Evolutionary conservation across 2,888 invertebrate genomes (phyloP), one percentile per base, ranked within the genome.

Genomic region (Allophyes oxyacanthae): DNA sequence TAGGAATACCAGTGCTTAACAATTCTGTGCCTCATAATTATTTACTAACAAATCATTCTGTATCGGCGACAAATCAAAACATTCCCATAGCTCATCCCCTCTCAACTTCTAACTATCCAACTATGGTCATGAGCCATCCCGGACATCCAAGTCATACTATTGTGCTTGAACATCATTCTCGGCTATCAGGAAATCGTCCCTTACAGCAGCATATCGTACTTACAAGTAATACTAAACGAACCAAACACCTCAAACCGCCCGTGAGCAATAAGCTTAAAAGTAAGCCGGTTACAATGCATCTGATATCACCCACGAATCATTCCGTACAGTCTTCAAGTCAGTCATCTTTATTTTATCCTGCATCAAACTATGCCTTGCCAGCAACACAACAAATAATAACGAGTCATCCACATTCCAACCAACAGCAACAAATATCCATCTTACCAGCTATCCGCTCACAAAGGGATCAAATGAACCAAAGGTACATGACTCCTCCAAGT

Each of bases 221-320:
- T 2, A 34, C 70, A 0, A 51, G 32, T 51, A 42, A 50, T n/a
- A 10, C 34, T 0, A 74, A 75, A 49, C 41, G 45, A 11, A 64
- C 72, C 6, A 74, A 72, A 44, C 74, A 74, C 43, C 52, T 74
- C 6, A 74, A 74, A 45, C 59, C 73, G 3, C 72, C 74, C 6
- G 34, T 54, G 32, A 69, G 61, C 13, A 70, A 25, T 7, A 67
- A 65, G 34, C 48, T 67, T 15, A 73, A 75, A 32, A 45, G 25
- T 36, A 72, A 68, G 15, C 55, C 58, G 15, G 44, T 75, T 6
- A 72, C 48, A 8, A 59, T 58, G n/a, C n/a, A 57, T 40, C 60
- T 54, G 11, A 50, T 54, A 0, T 46, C 58, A 0, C 62, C 74
- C 0, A 15, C 55, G 13, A 56, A 37, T 13, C 58, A 63, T 33